phyloP scores from a whole-genome alignment of 2,888 invertebrate species.

The Scaeva pyrastri region DNA sequence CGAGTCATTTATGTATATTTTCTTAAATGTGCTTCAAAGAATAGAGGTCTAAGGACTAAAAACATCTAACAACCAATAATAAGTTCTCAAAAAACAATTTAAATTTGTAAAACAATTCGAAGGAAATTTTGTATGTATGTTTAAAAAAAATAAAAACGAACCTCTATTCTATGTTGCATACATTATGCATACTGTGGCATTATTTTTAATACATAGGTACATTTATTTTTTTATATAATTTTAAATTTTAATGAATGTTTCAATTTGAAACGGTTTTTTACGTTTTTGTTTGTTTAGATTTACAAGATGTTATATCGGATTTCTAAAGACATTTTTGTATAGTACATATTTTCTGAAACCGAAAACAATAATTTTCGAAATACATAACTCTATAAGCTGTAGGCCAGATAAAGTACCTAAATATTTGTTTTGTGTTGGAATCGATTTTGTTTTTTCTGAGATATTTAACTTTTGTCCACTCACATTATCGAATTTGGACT shows the following conservation, averaged over 20 bases:
- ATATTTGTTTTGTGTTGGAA: constrained; percentile 24
- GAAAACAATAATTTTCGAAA: constrained; percentile 51
- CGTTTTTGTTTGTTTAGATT: constrained; percentile 35
- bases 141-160: background rate
- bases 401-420: constrained; percentile 40
- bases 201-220: background rate
- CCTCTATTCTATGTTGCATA: constrained; percentile 1
- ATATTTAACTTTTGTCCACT: background rate
- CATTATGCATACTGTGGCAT: constrained; percentile 9
- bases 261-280: constrained; percentile 69
- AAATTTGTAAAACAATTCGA: background rate
- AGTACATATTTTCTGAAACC: constrained; percentile 60
- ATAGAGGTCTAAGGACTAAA: background rate
- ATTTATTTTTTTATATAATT: background rate
- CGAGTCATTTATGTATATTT: constrained; percentile 10
- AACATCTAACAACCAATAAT: background rate
- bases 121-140: no score
- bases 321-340: constrained; percentile 23
- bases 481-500: constrained; percentile 15
- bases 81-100: background rate
- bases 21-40: background rate
- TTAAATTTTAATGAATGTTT: constrained; percentile 54
- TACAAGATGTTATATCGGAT: background rate
- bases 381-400: constrained; percentile 42
- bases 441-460: background rate